Evolutionary conservation across 2,797 vertebrate species (phyloP).

Genomic region (Coregonus suidteri): DNA sequence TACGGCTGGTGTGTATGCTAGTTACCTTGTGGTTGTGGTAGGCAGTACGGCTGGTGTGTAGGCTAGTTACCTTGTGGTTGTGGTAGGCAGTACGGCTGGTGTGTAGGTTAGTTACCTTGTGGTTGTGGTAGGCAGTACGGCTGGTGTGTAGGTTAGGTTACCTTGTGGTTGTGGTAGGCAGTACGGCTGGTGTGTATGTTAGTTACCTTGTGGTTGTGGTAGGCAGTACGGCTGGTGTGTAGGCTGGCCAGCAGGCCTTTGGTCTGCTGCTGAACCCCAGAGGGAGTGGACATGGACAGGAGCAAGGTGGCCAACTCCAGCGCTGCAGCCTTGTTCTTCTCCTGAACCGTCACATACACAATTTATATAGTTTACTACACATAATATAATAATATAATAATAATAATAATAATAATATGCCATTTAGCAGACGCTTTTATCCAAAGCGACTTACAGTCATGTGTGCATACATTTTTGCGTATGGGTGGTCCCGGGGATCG

Average conservation of each 20-base stretch:
- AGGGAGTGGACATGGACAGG: conserved; percentile 92
- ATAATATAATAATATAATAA: too few relatives aligned
- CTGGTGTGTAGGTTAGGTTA: not conserved
- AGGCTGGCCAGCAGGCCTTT: conserved; percentile 97
- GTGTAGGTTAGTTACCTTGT: not conserved
- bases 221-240: conserved; percentile 91
- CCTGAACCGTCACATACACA: conserved; percentile 69
- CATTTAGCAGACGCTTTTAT: too few relatives aligned
- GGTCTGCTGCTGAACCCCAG: conserved; percentile 96
- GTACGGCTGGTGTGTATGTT: not conserved
- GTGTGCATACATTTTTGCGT: too few relatives aligned
- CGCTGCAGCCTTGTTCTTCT: conserved; percentile 91
- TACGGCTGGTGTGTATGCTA: not conserved
- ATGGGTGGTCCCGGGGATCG: too few relatives aligned
- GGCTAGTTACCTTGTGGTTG: too few relatives aligned
- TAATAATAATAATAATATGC: too few relatives aligned
- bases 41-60: too few relatives aligned
- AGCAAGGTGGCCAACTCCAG: conserved; percentile 93
- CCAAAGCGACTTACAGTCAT: too few relatives aligned
- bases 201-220: conserved; percentile 96
- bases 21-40: too few relatives aligned
- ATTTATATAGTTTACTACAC: not conserved
- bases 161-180: not conserved
- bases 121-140: not conserved
- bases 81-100: too few relatives aligned